Evolutionary conservation across 2,797 vertebrate genomes (phyloP).

Genomic region (Eutrigla gurnardus): DNA sequence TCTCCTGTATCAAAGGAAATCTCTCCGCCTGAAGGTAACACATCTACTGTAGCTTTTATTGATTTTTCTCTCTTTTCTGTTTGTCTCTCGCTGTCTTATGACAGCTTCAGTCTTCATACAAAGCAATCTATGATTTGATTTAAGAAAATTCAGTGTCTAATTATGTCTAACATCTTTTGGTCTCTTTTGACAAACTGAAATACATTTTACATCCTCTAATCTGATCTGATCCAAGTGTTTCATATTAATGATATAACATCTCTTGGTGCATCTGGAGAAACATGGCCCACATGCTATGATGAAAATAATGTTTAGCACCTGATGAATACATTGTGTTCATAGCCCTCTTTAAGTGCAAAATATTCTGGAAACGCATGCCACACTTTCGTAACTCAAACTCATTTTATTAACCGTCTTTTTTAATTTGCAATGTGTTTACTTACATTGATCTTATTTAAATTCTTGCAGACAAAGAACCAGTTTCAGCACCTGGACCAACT

Average conservation of each 20-base stretch:
- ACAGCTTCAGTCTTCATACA: constrained; percentile 17
- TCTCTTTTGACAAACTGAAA: constrained; percentile 10
- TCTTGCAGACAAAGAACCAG: constrained; percentile 85
- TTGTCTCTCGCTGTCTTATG: constrained; percentile 27
- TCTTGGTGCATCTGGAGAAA: not conserved
- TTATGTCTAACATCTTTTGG: constrained; percentile 12
- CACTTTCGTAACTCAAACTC: not conserved
- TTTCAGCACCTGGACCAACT: constrained; percentile 89
- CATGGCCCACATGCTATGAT: not conserved
- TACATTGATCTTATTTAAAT: constrained; percentile 60
- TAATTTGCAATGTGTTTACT: constrained; percentile 40
- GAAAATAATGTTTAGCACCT: not conserved
- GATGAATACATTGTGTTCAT: not conserved
- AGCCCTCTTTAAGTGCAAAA: not conserved
- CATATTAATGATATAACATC: not conserved
- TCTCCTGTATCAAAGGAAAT: constrained; percentile 33
- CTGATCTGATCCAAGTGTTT: constrained; percentile 11
- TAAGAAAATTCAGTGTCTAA: constrained; percentile 10
- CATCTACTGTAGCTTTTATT: constrained; percentile 15
- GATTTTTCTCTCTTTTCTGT: constrained; percentile 21
- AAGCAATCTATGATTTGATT: constrained; percentile 11
- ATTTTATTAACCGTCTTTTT: constrained; percentile 6
- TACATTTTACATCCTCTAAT: not conserved
- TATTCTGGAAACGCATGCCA: constrained; percentile 3
- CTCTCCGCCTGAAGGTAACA: constrained; percentile 73